Conservation (phyloP, 2,888 invertebrate genomes). For the Chrysotoxum bicinctum region DNA sequence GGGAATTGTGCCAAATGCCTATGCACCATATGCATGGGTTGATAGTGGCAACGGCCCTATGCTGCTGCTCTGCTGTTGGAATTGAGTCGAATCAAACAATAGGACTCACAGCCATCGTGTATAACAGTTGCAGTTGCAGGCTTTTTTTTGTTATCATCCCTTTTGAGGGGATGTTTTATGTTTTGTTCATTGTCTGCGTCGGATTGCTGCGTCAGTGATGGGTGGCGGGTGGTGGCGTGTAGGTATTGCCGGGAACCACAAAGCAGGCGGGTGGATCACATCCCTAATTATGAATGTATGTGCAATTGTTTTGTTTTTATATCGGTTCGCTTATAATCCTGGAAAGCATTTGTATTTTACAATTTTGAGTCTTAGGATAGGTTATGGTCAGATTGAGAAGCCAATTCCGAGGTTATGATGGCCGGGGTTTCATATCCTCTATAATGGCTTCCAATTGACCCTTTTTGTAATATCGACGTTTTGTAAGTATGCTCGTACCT, state of each 20-base stretch:
- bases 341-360: constrained; percentile 5
- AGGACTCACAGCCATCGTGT: constrained; percentile 32
- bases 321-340: constrained; percentile 12
- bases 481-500: too few species aligned
- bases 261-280: background rate
- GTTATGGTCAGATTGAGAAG: constrained; percentile 52
- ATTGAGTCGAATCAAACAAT: constrained; percentile 60
- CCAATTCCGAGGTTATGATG: constrained; percentile 17
- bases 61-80: constrained; percentile 19
- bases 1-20: constrained; percentile 66
- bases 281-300: constrained; percentile 22
- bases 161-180: constrained; percentile 48
- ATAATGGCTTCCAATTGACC: constrained; percentile 37
- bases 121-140: constrained; percentile 55
- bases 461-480: background rate
- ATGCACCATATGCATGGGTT: constrained; percentile 51
- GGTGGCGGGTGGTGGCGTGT: background rate
- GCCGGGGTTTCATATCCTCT: background rate
- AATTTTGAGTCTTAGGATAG: constrained; percentile 57
- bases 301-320: background rate
- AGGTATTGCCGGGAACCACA: too few species aligned
- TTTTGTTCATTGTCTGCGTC: constrained; percentile 44
- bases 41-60: background rate
- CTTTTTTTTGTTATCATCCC: constrained; percentile 25
- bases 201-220: constrained; percentile 40